Base-by-base conservation (phyloP, 1,140 invertebrate species). In the Eriocheir sinensis region DNA sequence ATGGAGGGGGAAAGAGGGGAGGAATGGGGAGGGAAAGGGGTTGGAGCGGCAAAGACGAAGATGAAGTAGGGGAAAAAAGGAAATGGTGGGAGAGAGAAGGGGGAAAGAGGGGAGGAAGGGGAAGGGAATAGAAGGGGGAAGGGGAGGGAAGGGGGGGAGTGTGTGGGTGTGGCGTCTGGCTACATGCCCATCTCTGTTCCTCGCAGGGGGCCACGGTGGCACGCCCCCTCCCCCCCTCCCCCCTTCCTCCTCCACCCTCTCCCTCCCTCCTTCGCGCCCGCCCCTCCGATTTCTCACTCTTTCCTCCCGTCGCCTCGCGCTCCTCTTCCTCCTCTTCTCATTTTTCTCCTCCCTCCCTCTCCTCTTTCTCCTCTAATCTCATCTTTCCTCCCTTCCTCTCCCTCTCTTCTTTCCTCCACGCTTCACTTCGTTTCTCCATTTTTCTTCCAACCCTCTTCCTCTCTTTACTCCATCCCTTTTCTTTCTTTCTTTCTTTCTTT, bases 401-500 rank as follows among this genome's bases (percentile, higher is more conserved):
- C 21, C n/a, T n/a, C 38, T 9, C 44, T 3, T 32, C 34, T 48
- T 32, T 12, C 44, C 30, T 32, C 32, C 38, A n/a, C 30, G 0
- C 44, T 32, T 36, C 44, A n/a, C 32, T 53, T 44, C 17, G 40
- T 41, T 60, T 32, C 41, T n/a, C n/a, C n/a, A 17, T n/a, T 0
- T 15, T 12, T 32, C 48, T 34, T n/a, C n/a, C n/a, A n/a, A n/a
- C 48, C 41, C 30, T 41, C 48, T 27, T 53, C 40, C 17, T 41
- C 32, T 60, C 48, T n/a, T n/a, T 32, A 3, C 41, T n/a, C 0
- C n/a, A 8, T 32, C 48, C n/a, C 48, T n/a, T 41, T 41, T 89
- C 53, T 36, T 6, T 72, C 48, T 79, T 32, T 91, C 89, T 72
- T 53, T 89, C 88, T n/a, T 44, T 89, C n/a, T n/a, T n/a, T n/a